Evolutionary conservation across 2,113 vertebrate genomes (phyloP).

Genomic region (Phycodurus eques): DNA sequence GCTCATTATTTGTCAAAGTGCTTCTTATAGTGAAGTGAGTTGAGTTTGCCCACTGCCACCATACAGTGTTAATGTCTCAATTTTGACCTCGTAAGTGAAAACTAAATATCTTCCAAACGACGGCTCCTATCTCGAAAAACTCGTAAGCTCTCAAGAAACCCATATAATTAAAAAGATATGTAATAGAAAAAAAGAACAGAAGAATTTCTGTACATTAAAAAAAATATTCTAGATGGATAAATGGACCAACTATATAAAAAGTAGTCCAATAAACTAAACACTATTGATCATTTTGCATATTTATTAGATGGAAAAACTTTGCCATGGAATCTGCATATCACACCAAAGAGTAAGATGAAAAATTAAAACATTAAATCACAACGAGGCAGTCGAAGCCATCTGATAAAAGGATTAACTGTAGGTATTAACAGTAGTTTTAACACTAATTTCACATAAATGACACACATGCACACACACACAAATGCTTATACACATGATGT

Average conservation of each 20-base stretch:
- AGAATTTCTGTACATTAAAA: background rate
- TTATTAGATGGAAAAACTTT: background rate
- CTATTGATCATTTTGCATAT: background rate
- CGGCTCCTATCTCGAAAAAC: too few species aligned
- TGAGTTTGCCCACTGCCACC: too few species aligned
- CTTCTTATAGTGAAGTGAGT: too few species aligned
- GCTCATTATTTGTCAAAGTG: too few species aligned
- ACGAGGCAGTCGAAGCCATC: background rate
- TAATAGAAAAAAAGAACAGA: background rate
- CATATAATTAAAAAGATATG: background rate
- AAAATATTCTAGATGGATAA: background rate
- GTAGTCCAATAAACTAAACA: background rate
- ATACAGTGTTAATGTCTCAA: too few species aligned
- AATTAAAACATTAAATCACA: background rate
- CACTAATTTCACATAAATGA: background rate
- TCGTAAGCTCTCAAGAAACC: too few species aligned
- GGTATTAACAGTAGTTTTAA: background rate
- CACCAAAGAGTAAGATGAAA: background rate
- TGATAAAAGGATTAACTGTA: background rate
- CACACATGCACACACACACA: conserved; percentile 6
- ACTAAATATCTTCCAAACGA: too few species aligned
- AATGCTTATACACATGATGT: background rate
- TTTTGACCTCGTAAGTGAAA: too few species aligned
- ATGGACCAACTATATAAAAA: background rate
- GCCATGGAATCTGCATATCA: background rate